Evolutionary conservation across 2,888 invertebrate genomes (phyloP).

Genomic region (Schizaphis graminum): DNA sequence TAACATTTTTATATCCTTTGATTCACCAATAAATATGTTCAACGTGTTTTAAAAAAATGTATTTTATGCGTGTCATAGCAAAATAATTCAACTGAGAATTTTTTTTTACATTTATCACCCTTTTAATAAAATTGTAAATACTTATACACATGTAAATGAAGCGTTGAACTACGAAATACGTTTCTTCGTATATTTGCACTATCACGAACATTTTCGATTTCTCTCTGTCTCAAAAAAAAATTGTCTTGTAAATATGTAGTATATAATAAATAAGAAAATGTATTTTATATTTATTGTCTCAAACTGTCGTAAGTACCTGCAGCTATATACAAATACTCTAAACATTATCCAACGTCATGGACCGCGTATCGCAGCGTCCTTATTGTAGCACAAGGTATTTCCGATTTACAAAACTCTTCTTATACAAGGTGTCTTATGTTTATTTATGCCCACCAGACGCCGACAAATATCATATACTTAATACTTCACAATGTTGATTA

Average conservation of each 20-base stretch:
- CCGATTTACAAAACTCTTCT: background rate
- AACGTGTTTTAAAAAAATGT: too few species aligned
- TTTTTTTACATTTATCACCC: too few species aligned
- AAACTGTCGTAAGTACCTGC: background rate
- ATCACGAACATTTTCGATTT: background rate
- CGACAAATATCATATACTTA: background rate
- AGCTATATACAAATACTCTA: background rate
- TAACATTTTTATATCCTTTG: too few species aligned
- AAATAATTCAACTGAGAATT: too few species aligned
- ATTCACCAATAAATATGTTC: too few species aligned
- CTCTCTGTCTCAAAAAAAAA: background rate
- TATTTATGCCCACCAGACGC: background rate
- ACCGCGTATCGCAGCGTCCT: background rate
- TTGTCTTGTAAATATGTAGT: background rate
- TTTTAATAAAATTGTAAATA: background rate
- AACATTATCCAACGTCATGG: background rate
- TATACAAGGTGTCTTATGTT: background rate
- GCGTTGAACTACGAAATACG: background rate
- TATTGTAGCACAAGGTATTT: background rate
- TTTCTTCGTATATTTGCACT: background rate
- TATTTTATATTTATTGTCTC: background rate
- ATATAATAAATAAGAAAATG: background rate
- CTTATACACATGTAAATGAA: background rate
- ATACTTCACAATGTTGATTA: background rate
- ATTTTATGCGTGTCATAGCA: too few species aligned